These are phyloP conservation scores for Anguilla marmorata DNA, from an alignment of 2,797 vertebrate genomes.

Conservation along the genomic window DNA sequence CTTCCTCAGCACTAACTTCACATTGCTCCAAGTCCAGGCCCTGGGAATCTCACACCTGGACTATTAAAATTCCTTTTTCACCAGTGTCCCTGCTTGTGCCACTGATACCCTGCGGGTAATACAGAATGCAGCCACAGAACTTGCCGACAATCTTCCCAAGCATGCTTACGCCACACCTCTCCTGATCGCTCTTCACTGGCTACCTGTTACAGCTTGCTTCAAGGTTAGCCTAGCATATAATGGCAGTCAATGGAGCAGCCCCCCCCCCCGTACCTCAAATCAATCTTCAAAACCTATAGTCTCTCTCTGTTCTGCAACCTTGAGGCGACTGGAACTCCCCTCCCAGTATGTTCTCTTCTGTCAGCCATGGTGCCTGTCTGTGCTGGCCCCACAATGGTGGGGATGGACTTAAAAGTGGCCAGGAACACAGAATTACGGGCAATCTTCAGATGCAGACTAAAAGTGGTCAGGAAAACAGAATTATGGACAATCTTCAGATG, in stretches of 20 bases:
- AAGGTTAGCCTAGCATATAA: not conserved
- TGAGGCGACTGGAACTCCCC: not conserved
- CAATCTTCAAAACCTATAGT: not conserved
- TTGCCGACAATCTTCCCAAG: not conserved
- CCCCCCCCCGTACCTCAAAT: not conserved
- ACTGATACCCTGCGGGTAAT: not conserved
- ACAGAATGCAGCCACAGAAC: not conserved
- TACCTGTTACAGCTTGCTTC: not conserved
- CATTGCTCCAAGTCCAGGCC: not conserved
- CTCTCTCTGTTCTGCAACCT: not conserved
- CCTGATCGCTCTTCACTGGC: not conserved
- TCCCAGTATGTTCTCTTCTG: not conserved
- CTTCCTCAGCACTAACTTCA: not conserved
- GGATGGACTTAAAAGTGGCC: not conserved
- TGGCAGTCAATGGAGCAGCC: not conserved
- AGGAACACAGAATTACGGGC: too few species aligned
- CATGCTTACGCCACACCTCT: not conserved
- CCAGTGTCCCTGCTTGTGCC: constrained; percentile 6
- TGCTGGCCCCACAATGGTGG: not conserved
- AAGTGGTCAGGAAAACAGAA: too few species aligned
- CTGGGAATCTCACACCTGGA: not conserved
- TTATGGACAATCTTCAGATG: too few species aligned
- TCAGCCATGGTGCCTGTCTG: not conserved
- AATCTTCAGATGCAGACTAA: too few species aligned
- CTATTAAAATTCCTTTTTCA: not conserved